Evolutionary conservation across 1,140 invertebrate species (phyloP).

Genomic region (Drosophila kanapiae): DNA sequence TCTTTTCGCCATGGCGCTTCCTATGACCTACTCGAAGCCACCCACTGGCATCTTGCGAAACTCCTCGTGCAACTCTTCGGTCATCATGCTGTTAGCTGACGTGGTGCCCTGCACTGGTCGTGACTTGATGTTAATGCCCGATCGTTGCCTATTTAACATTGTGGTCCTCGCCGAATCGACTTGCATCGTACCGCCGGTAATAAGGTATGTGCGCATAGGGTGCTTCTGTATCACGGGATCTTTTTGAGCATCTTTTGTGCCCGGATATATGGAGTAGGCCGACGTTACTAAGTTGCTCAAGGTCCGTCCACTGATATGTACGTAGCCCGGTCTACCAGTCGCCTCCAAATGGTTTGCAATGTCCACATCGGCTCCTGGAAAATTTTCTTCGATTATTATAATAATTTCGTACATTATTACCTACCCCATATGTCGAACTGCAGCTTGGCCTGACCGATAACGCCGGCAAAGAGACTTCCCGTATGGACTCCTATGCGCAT

Average conservation of each 20-base stretch:
- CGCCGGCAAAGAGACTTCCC: conserved; percentile 94
- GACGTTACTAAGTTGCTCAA: background rate
- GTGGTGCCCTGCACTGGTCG: background rate
- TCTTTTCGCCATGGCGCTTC: no score
- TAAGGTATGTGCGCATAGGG: conserved; percentile 7
- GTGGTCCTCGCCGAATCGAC: rapidly evolving
- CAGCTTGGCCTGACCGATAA: conserved; percentile 96
- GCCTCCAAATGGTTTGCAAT: conserved; percentile 98
- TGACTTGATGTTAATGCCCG: background rate
- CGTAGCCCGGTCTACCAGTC: conserved; percentile 93
- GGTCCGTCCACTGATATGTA: conserved; percentile 75
- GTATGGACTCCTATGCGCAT: conserved; percentile 98
- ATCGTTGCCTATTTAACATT: rapidly evolving
- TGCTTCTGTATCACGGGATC: conserved; percentile 4
- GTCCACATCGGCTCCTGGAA: conserved; percentile 89
- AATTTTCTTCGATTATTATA: background rate
- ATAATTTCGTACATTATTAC: background rate
- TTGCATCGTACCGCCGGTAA: background rate
- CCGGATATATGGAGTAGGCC: background rate
- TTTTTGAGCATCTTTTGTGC: background rate
- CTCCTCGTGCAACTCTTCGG: background rate
- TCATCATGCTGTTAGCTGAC: background rate
- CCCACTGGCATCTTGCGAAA: conserved; percentile 26
- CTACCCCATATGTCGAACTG: conserved; percentile 98
- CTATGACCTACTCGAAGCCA: conserved; percentile 11